These are phyloP conservation scores for Rhinophrynus dorsalis DNA, from an alignment of 2,797 vertebrate species.

Conservation along the genomic window DNA sequence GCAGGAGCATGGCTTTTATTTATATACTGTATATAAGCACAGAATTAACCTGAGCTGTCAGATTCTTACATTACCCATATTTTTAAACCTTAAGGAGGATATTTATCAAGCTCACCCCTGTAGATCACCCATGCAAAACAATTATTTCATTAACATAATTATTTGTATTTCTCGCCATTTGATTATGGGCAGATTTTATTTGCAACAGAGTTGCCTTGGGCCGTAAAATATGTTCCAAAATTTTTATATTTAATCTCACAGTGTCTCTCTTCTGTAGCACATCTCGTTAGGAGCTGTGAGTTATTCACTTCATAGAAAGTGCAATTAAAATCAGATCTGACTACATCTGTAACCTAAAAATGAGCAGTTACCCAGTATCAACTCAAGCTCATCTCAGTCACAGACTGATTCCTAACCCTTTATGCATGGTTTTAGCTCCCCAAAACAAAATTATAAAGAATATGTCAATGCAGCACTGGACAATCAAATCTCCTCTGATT, in stretches of 20 bases:
- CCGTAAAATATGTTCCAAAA: not conserved
- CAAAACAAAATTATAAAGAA: not conserved
- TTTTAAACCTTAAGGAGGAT: too few relatives aligned
- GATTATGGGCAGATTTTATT: too few relatives aligned
- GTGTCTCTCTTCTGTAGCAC: not conserved
- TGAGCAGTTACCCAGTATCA: conserved; percentile 32
- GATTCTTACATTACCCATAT: too few relatives aligned
- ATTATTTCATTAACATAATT: not conserved
- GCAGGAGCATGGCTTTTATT: too few relatives aligned
- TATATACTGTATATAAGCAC: too few relatives aligned
- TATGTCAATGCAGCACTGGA: not conserved
- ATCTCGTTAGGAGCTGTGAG: not conserved
- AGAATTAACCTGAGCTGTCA: too few relatives aligned
- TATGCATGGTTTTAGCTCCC: not conserved
- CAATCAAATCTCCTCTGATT: not conserved
- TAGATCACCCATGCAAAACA: too few relatives aligned
- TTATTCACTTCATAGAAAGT: conserved; percentile 24
- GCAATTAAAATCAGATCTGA: conserved; percentile 41
- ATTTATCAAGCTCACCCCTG: too few relatives aligned
- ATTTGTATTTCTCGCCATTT: not conserved
- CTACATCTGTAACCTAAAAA: conserved; percentile 19
- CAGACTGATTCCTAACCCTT: not conserved
- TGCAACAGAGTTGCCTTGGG: not conserved
- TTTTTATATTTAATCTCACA: not conserved
- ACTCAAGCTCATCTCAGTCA: conserved; percentile 21